Evolutionary conservation across 1,140 invertebrate species (phyloP), one percentile per base, ranked within the genome.

Genomic region (Sipha flava): DNA sequence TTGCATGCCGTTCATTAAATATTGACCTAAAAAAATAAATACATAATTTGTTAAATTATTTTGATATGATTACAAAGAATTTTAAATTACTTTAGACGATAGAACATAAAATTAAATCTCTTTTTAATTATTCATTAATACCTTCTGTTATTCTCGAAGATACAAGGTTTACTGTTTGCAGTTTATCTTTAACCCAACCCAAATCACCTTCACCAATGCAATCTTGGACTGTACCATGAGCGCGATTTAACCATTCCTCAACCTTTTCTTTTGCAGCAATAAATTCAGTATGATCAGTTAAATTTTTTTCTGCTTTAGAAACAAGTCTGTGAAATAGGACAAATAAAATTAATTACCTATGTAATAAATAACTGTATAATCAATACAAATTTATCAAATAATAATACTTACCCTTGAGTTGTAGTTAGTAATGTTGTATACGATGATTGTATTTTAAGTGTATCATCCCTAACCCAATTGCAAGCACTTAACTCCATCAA

Each of bases 241-340:
- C 91, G 52, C 90, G 89, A 59, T 90, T 88, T 23, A 95, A 86
- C 95, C 95, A 97, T 43, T 89, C 88, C 80, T 94, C 90, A 81
- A 95, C 87, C 83, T 94, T 92, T 81, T 92, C 89, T 83, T 94
- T 94, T 5, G 92, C 92, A 82, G 93, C 93, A 1, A 94, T 86
- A 85, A 95, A 96, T 84, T 96, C 94, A 0, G 93, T 95, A 80
- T 95, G 93, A 85, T 96, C 94, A 1, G 92, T 92, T 0, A 96
- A 85, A 85, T 93, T 95, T 86, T 96, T 96, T 83, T 96, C 93
- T 3, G 94, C 90, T 84, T 91, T 92, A 1, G 92, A 92, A 1
- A 95, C 91, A 23, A 95, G 86, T 70, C 92, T 85, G 57, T 43
- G 79, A 81, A 64, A 31, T 1, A 43, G n/a, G 4, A 10, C 4